Conservation (phyloP, 2,113 vertebrate genomes). For the Rhadina sibilatrix region DNA sequence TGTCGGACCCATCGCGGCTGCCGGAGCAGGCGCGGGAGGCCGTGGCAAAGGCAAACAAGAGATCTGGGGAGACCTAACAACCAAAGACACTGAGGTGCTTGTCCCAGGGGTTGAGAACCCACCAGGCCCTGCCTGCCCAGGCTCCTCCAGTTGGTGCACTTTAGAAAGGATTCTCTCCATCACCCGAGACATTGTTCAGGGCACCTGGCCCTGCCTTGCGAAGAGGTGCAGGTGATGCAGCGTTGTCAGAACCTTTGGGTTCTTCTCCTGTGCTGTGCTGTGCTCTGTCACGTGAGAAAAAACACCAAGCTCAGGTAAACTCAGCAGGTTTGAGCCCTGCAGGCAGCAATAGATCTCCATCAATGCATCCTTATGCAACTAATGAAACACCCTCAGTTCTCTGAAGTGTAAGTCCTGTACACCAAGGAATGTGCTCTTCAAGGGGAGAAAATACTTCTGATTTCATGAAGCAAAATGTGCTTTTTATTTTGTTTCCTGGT, state of each 20-base stretch:
- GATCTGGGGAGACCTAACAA: slow-evolving; percentile 69
- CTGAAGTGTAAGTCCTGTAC: background rate
- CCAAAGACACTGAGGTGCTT: background rate
- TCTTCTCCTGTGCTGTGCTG: slow-evolving; percentile 31
- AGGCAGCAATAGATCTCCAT: slow-evolving; percentile 59
- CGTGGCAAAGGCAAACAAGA: slow-evolving; percentile 48
- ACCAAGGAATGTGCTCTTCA: background rate
- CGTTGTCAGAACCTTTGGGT: background rate
- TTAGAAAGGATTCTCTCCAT: slow-evolving; percentile 44
- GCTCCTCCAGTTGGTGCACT: slow-evolving; percentile 27
- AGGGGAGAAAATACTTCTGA: background rate
- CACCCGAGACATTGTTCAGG: background rate
- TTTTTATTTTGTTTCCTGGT: slow-evolving; percentile 34
- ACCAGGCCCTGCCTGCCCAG: background rate
- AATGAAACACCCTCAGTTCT: slow-evolving; percentile 14
- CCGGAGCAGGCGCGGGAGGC: slow-evolving; percentile 86
- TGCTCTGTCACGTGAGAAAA: slow-evolving; percentile 12
- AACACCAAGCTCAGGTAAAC: slow-evolving; percentile 69
- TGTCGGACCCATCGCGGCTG: slow-evolving; percentile 83
- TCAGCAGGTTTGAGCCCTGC: slow-evolving; percentile 63
- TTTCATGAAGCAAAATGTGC: background rate
- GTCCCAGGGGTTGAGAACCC: background rate
- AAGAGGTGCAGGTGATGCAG: background rate
- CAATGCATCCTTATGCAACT: slow-evolving; percentile 48
- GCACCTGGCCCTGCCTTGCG: background rate